Evolutionary conservation across 2,113 vertebrate genomes (phyloP), one percentile per base, ranked within the genome.

Genomic region (Phocoena sinus): DNA sequence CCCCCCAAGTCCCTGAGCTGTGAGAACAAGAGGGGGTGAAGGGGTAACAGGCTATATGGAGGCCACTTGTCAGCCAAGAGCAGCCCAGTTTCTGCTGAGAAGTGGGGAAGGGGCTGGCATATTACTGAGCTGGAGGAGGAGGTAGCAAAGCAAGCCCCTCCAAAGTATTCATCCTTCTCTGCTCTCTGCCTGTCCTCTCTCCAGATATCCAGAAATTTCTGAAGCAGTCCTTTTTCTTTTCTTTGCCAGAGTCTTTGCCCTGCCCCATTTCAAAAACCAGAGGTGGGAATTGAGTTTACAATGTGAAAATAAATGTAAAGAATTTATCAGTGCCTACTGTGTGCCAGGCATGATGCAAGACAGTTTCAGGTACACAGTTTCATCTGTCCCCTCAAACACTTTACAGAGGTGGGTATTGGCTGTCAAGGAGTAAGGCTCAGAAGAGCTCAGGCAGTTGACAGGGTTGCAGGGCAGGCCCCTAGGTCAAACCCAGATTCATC

Each of bases 11-110:
- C 53, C 85, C 79, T 95, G 53, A 70, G 63, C 86, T 67, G 14
- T 21, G 25, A 91, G 92, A 83, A 87, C 85, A 92, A 56, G 79
- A 70, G 53, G 63, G 94, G 53, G 63, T 96, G 67, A 96, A 95
- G 95, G 80, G 93, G 70, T 87, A 83, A 62, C 38, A 84, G 63
- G 71, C 82, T 92, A 60, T 84, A 47, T 68, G 87, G 95, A 95
- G 73, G 21, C 63, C 81, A 79, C 85, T 90, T 84, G 74, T 88
- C 89, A 91, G 58, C 36, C 38, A 36, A 84, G 88, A 93, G 62
- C 79, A 83, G 68, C 53, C 41, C 25, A 2, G 47, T 13, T n/a
- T 53, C 26, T 83, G 28, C 74, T 50, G 17, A 50, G 60, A 96
- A 89, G 21, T 38, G 25, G 53, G 25, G 58, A n/a, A 73, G 31